Conservation (phyloP, 2,797 vertebrate genomes). For the Toxotes lorentzi region DNA sequence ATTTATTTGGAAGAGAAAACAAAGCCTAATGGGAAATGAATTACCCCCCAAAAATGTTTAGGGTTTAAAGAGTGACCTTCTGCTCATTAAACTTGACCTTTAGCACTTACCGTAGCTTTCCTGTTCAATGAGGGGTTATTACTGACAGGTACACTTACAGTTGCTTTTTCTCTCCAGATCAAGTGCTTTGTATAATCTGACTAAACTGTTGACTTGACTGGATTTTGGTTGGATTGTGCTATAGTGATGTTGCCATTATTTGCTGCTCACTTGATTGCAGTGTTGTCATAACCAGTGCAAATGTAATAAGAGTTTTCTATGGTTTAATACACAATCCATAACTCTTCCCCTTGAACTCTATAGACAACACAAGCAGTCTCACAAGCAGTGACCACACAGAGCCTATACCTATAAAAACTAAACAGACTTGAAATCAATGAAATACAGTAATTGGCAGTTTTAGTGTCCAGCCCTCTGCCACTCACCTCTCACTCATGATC, state of each 20-base stretch:
- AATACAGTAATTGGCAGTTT: constrained; percentile 18
- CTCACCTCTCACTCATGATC: constrained; percentile 44
- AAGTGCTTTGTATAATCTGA: not conserved
- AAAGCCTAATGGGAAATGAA: not conserved
- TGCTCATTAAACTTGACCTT: not conserved
- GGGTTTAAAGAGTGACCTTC: not conserved
- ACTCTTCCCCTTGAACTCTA: not conserved
- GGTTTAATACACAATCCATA: not conserved
- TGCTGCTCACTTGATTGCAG: not conserved
- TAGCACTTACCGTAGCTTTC: too few species aligned
- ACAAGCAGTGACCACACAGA: not conserved
- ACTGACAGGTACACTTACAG: too few species aligned
- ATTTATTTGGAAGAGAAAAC: not conserved
- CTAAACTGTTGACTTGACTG: not conserved
- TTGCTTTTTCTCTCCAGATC: not conserved
- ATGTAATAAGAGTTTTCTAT: not conserved
- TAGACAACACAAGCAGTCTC: not conserved
- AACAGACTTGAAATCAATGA: constrained; percentile 26
- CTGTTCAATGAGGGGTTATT: not conserved
- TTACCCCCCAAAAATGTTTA: not conserved
- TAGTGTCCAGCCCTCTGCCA: constrained; percentile 20
- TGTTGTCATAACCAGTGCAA: not conserved
- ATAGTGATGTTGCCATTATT: not conserved
- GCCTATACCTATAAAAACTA: constrained; percentile 14
- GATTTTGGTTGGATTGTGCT: not conserved